These are phyloP conservation scores for Campoletis sonorensis DNA, from an alignment of 1,140 invertebrate species.

Conservation along the genomic window DNA sequence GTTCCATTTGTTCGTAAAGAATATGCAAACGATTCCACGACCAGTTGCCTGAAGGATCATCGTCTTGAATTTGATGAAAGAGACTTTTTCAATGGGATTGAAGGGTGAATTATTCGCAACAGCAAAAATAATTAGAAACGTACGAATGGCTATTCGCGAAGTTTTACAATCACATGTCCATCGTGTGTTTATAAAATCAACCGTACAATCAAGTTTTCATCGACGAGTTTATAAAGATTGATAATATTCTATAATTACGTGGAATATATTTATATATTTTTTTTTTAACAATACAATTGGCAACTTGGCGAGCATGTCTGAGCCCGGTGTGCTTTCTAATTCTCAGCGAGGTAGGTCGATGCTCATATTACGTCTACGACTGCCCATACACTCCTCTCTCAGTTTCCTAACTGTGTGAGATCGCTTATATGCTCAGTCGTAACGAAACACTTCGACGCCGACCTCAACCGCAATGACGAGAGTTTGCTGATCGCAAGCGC, in stretches of 20 bases:
- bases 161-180: too few species aligned
- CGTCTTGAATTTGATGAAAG: too few species aligned
- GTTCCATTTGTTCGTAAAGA: too few species aligned
- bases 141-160: too few species aligned
- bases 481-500: slow-evolving; percentile 8
- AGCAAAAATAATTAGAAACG: too few species aligned
- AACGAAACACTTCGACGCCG: slow-evolving; percentile 16
- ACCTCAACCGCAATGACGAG: slow-evolving; percentile 24
- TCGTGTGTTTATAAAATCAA: too few species aligned
- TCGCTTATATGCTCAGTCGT: background rate
- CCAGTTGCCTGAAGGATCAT: too few species aligned
- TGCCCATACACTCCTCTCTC: background rate
- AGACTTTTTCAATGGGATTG: too few species aligned
- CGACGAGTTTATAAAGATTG: background rate
- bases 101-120: too few species aligned
- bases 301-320: background rate
- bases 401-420: slow-evolving; percentile 22
- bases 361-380: slow-evolving; percentile 9
- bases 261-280: background rate
- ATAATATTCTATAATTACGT: slow-evolving; percentile 1
- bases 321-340: slow-evolving; percentile 14
- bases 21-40: too few species aligned
- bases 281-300: background rate
- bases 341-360: slow-evolving; percentile 24
- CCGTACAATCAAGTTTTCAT: too few species aligned